Percentiles rank a stretch among this genome's conserved stretches.
phyloP scores from a whole-genome alignment of 2,113 vertebrate species.

The Pedetes capensis region DNA sequence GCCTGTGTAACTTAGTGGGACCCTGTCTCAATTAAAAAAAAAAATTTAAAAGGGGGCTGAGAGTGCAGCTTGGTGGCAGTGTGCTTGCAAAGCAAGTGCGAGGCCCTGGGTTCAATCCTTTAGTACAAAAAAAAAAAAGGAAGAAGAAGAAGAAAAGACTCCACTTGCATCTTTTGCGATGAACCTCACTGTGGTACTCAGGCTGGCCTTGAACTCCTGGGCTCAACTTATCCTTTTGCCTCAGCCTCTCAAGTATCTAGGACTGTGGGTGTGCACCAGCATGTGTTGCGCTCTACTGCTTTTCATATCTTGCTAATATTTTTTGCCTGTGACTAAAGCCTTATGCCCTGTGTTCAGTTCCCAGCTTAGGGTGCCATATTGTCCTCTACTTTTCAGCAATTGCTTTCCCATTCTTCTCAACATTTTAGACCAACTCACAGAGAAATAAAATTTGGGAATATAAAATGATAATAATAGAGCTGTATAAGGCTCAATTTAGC shows the following conservation, averaged over 20 bases:
- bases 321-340: not conserved
- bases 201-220: too few relatives aligned
- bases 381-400: not conserved
- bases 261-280: not conserved
- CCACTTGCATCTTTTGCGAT: too few relatives aligned
- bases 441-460: not conserved
- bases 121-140: too few relatives aligned
- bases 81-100: too few relatives aligned
- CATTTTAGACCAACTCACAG: not conserved
- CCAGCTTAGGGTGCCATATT: not conserved
- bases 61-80: too few relatives aligned
- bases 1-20: too few relatives aligned
- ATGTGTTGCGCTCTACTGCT: not conserved
- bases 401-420: not conserved
- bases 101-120: too few relatives aligned
- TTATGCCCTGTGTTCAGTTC: not conserved
- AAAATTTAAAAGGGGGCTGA: too few relatives aligned
- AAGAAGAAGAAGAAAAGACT: too few relatives aligned
- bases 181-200: too few relatives aligned
- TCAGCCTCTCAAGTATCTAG: not conserved
- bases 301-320: not conserved
- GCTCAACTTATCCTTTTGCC: too few relatives aligned
- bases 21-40: too few relatives aligned
- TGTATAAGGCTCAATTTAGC: not conserved
- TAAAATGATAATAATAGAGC: not conserved